phyloP scores from a whole-genome alignment of 1,140 invertebrate genomes.

The Pogonomyrmex barbatus region DNA sequence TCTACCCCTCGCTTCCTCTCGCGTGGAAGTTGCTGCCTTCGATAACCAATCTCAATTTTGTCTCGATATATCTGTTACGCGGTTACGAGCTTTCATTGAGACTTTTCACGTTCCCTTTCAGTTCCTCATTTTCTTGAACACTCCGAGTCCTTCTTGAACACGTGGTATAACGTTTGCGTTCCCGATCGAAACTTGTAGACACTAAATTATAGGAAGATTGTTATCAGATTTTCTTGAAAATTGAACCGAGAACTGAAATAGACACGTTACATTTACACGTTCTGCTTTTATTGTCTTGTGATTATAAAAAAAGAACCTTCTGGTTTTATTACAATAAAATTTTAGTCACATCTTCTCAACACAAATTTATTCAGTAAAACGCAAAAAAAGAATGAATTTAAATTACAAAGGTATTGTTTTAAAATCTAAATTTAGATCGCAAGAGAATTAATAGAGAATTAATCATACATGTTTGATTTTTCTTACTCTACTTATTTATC shows the following conservation, averaged over 20 bases:
- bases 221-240: not conserved
- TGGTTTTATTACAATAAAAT: not conserved
- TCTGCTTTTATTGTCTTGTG: not conserved
- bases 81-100: conserved; percentile 49
- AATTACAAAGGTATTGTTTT: not conserved
- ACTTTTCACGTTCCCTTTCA: not conserved
- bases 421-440: not conserved
- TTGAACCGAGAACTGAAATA: not conserved
- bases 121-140: not conserved
- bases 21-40: conserved; percentile 57
- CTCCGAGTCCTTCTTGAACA: not conserved
- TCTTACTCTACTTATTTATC: not conserved
- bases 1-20: conserved; percentile 4
- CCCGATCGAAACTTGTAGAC: not conserved
- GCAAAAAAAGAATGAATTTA: not conserved
- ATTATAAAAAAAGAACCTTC: not conserved
- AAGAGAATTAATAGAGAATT: not conserved
- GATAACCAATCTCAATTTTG: conserved; percentile 78
- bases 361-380: not conserved
- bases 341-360: not conserved
- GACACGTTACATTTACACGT: not conserved
- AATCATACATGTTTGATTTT: not conserved
- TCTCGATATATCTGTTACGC: conserved; percentile 69
- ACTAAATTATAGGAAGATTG: not conserved
- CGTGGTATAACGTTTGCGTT: not conserved